Evolutionary conservation across 2,797 vertebrate species (phyloP).

Genomic region (Macropus fuliginosus): DNA sequence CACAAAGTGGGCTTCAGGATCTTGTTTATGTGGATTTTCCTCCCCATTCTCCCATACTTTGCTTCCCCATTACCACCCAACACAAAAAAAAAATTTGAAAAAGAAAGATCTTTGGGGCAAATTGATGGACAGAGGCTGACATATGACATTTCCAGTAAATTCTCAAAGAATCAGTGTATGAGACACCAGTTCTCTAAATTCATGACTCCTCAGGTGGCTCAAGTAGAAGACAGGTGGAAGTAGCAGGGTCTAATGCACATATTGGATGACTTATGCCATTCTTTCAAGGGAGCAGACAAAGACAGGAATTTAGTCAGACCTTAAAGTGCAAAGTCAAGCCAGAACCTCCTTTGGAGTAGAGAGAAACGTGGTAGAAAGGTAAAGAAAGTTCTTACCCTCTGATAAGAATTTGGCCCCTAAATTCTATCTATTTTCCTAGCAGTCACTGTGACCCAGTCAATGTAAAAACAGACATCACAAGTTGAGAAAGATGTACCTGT

Average conservation of each 20-base stretch:
- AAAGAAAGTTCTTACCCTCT: background rate
- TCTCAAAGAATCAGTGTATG: slow-evolving; percentile 52
- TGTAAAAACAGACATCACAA: background rate
- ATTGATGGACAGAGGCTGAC: slow-evolving; percentile 64
- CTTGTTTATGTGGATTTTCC: slow-evolving; percentile 70
- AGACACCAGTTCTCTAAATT: slow-evolving; percentile 48
- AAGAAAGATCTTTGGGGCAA: slow-evolving; percentile 66
- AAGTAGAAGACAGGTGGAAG: slow-evolving; percentile 79
- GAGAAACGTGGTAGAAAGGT: too few relatives aligned
- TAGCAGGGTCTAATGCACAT: slow-evolving; percentile 26
- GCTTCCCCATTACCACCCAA: background rate
- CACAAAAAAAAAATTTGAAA: background rate
- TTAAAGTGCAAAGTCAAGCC: background rate
- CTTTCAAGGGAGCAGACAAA: slow-evolving; percentile 43
- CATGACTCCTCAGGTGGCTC: slow-evolving; percentile 4
- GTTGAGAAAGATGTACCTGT: background rate
- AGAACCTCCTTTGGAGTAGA: too few relatives aligned
- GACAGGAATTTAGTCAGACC: slow-evolving; percentile 4
- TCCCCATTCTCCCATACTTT: slow-evolving; percentile 44
- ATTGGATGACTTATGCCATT: background rate
- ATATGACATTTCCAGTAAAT: slow-evolving; percentile 75
- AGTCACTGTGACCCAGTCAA: background rate
- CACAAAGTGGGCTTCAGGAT: slow-evolving; percentile 81
- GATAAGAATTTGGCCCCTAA: background rate
- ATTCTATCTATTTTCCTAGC: background rate